These are phyloP conservation scores for Apis laboriosa DNA, from an alignment of 1,140 invertebrate genomes.

Conservation along the genomic window DNA sequence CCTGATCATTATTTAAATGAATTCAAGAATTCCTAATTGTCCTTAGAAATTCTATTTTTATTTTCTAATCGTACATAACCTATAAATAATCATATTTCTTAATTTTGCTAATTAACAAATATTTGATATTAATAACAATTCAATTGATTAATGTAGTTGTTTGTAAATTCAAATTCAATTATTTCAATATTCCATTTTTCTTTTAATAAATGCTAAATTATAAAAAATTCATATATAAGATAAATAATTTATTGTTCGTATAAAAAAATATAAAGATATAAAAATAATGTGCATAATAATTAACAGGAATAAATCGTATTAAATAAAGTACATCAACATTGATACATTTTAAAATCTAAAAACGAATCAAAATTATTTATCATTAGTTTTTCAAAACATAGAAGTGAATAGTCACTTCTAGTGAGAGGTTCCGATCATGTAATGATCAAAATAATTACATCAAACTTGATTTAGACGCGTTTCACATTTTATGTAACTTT, in stretches of 20 bases:
- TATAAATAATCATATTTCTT: neutral
- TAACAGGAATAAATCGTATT: neutral
- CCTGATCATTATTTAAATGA: neutral
- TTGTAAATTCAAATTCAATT: neutral
- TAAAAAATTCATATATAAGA: neutral
- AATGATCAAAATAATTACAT: slow-evolving; percentile 19
- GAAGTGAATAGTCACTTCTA: neutral
- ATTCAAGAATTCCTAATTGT: neutral
- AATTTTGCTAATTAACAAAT: neutral
- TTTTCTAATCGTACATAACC: neutral
- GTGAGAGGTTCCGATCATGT: neutral
- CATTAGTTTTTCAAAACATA: neutral
- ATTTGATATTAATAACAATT: neutral
- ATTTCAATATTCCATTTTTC: neutral
- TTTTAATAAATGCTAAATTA: neutral
- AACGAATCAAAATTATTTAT: too few relatives aligned
- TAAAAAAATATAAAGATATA: neutral
- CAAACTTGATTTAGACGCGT: slow-evolving; percentile 14
- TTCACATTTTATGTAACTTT: slow-evolving; percentile 42
- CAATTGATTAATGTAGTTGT: neutral
- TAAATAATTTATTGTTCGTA: neutral
- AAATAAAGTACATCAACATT: neutral
- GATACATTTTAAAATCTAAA: neutral
- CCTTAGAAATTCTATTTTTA: neutral
- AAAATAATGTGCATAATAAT: neutral